Evolutionary conservation across 2,113 vertebrate genomes (phyloP), one percentile per base, ranked within the genome.

Genomic region (Apodemus sylvaticus): DNA sequence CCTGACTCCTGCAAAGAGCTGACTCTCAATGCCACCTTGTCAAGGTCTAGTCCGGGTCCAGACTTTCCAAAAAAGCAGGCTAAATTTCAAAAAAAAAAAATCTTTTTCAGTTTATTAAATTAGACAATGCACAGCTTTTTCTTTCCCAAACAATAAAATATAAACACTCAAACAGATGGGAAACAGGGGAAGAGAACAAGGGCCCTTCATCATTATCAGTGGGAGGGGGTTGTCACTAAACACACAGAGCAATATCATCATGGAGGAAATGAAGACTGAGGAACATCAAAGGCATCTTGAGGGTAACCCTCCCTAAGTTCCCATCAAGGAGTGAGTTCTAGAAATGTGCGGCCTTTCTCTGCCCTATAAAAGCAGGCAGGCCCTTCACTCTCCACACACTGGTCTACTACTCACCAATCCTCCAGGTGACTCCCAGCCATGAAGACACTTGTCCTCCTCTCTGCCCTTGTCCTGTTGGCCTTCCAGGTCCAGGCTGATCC

Each of bases 251-350:
- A 29, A 34, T 2, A 26, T 10, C 3, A 26, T 20, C n/a, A 7
- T 13, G 31, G 29, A 45, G 36, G 42, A 8, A 19, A 0, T 31
- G 5, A 77, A 19, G 20, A 39, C 70, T 83, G 1, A 55, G 4
- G 13, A 42, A 17, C 77, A 89, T 77, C 70, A 92, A 85, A 64
- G 34, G 60, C 2, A 24, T 26, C 60, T 4, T 13, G 20, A n/a
- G 17, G 66, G 3, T 0, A 1, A 11, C 3, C n/a, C 13, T 8
- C 7, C 5, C 5, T 20, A 20, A 13, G 13, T 4, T 7, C 19
- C 29, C 17, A 17, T 22, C 55, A 62, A 16, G 4, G 22, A 17
- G 2, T 31, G 4, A 17, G 17, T 8, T 20, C 31, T 24, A 73
- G 68, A 7, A 2, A 36, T 10, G 24, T 20, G 20, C 22, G 1